Percentiles rank a stretch among this genome's conserved stretches.
Conservation (phyloP, 2,888 invertebrate species). For the Byasa hedistus region DNA sequence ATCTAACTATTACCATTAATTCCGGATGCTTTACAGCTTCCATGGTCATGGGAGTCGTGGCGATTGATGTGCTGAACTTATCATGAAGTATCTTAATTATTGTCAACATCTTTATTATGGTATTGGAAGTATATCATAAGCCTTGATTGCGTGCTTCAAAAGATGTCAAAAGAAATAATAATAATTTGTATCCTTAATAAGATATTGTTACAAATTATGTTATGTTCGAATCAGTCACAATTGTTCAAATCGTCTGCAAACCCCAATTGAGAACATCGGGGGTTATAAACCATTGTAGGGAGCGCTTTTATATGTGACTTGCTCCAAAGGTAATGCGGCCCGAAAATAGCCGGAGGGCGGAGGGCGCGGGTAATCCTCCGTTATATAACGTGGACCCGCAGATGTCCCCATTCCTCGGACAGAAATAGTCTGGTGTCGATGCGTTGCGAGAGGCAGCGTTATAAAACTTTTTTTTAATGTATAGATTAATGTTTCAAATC, state of each 20-base stretch:
- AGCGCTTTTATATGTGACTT: slow-evolving; percentile 16
- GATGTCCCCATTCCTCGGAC: slow-evolving; percentile 58
- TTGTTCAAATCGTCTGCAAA: slow-evolving; percentile 15
- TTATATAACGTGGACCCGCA: slow-evolving; percentile 50
- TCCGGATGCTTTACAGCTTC: no score
- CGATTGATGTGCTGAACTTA: no score
- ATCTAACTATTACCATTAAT: no score
- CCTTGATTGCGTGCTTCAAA: no score
- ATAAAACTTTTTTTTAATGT: no score
- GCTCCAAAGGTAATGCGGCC: slow-evolving; percentile 4
- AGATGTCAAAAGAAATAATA: no score
- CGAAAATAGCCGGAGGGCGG: slow-evolving; percentile 31
- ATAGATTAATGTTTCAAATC: no score
- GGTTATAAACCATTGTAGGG: slow-evolving; percentile 20
- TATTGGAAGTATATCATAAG: no score
- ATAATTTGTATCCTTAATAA: no score
- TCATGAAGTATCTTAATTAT: no score
- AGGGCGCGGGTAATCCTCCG: slow-evolving; percentile 42
- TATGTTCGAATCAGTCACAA: slow-evolving; percentile 4
- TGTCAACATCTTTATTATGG: no score
- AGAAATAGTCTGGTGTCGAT: slow-evolving; percentile 51
- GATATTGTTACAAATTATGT: background rate
- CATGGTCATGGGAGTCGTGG: no score
- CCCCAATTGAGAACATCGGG: slow-evolving; percentile 11
- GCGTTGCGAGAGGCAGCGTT: slow-evolving; percentile 10